These are phyloP conservation scores for Steatornis caripensis DNA, from an alignment of 2,113 vertebrate species.

Conservation along the genomic window DNA sequence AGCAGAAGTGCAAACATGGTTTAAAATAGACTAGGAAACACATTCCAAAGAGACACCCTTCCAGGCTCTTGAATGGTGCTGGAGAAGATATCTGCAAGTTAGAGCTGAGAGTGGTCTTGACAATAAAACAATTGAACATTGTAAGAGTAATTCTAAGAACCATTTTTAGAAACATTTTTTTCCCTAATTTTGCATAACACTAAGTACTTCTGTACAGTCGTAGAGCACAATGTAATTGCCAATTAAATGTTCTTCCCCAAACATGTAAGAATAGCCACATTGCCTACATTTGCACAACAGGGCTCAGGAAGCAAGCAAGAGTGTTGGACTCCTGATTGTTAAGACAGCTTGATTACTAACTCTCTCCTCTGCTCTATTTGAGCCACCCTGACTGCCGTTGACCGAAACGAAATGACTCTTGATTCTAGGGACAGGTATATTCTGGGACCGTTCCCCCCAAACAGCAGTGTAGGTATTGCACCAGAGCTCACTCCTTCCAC, in stretches of 20 bases:
- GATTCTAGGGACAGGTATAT: not conserved
- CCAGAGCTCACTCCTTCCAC: not conserved
- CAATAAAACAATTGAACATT: not conserved
- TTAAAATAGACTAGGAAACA: not conserved
- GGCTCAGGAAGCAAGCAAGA: not conserved
- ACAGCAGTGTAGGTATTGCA: not conserved
- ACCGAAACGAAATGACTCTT: not conserved
- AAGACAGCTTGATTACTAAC: not conserved
- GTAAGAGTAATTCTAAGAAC: not conserved
- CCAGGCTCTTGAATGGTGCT: not conserved
- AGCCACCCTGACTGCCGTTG: not conserved
- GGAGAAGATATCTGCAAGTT: not conserved
- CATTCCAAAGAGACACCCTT: not conserved
- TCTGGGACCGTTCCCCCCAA: not conserved
- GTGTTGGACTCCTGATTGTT: not conserved
- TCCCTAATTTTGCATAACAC: not conserved
- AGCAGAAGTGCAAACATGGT: constrained; percentile 10
- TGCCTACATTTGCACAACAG: not conserved
- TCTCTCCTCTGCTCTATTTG: not conserved
- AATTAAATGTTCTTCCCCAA: not conserved
- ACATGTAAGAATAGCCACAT: not conserved
- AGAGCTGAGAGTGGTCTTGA: not conserved
- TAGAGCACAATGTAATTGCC: not conserved
- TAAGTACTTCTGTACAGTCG: not conserved
- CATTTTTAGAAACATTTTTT: not conserved